Base-by-base conservation (phyloP, 2,797 vertebrate genomes). In the Acropternis orthonyx region DNA sequence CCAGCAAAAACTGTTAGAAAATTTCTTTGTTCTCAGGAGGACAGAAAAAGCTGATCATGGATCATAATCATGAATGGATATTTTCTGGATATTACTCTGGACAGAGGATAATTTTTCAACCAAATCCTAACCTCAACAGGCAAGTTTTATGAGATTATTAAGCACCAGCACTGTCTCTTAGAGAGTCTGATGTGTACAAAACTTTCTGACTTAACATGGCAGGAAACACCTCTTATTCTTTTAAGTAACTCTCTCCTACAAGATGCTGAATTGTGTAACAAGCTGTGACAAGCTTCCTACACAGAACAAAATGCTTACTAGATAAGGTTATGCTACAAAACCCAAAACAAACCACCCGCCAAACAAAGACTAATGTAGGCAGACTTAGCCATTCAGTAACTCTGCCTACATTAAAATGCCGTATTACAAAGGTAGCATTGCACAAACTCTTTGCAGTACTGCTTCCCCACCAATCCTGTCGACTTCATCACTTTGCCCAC, bases 381-480 rank as follows among this genome's bases (percentile, higher is more conserved):
- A 90, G 58, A 65, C 18, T 69, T 23, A 28, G 23, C 54, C 79
- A 67, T 63, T 86, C 61, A 71, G 14, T 44, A 81, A 49, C 21
- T 26, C 61, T 54, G 27, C 68, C 65, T 49, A 41, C 28, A 36
- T 34, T 27, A 55, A 66, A n/a, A 37, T 44, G 18, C 36, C 0
- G 0, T 48, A 58, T 5, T 37, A 61, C 41, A 85, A 88, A 75
- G 0, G 1, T 2, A 52, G 49, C n/a, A 27, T 6, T 32, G 48
- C 39, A 83, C 36, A 69, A 71, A 59, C 15, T 27, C 61, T 41
- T 28, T 7, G 2, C 44, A 43, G 17, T 22, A 39, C 21, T 67
- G 51, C 59, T 48, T 76, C 66, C 66, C 52, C 49, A 78, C 30
- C 41, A 58, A 15, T 48, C 83, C 51, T 85, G 30, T 26, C 0